Percentiles rank a stretch among this genome's conserved stretches.
phyloP scores from a whole-genome alignment of 2,113 vertebrate species.

The Amphilophus citrinellus region DNA sequence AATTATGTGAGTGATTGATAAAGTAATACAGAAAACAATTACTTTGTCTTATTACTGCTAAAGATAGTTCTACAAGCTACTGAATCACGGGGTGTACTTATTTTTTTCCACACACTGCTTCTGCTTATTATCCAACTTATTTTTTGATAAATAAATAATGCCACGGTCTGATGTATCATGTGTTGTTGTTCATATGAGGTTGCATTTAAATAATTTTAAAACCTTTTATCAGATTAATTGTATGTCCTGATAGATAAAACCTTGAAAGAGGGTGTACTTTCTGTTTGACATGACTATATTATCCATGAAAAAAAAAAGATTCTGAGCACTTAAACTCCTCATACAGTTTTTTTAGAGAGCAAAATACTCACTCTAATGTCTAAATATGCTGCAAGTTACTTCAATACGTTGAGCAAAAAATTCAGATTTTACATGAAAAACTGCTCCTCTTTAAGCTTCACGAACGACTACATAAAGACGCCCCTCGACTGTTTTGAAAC shows the following conservation, averaged over 20 bases:
- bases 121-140: background rate
- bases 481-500: background rate
- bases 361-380: background rate
- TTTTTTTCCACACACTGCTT: background rate
- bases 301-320: too few species aligned
- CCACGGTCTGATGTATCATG: background rate
- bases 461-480: background rate
- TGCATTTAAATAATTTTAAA: background rate
- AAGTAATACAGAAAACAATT: background rate
- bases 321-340: too few species aligned
- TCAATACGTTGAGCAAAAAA: background rate
- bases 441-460: background rate
- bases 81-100: background rate
- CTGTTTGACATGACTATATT: background rate
- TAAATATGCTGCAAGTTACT: background rate
- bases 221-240: background rate
- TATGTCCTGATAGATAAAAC: background rate
- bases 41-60: background rate
- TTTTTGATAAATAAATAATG: background rate
- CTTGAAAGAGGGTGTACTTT: background rate
- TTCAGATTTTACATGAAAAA: background rate
- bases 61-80: background rate
- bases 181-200: background rate
- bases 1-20: background rate
- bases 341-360: background rate